Evolutionary conservation across 2,888 invertebrate genomes (phyloP).

Genomic region (Rhagonycha fulva): DNA sequence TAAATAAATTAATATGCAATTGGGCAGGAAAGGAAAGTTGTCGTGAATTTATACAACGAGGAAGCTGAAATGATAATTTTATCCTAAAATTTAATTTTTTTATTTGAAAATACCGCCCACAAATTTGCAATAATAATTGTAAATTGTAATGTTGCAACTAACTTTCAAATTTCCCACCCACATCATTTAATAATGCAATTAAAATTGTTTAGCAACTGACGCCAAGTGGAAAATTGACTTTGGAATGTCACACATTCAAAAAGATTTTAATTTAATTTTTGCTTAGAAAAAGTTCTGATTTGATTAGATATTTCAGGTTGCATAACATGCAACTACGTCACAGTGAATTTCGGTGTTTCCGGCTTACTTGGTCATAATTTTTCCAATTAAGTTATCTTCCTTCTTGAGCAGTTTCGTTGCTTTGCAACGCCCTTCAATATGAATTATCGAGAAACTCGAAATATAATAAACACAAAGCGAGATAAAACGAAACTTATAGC

Average conservation of each 20-base stretch:
- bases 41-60: neutral
- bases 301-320: too few relatives aligned
- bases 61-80: neutral
- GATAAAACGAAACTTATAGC: constrained; percentile 27
- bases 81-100: neutral
- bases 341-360: neutral
- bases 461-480: constrained; percentile 12
- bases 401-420: neutral
- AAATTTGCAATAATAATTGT: too few relatives aligned
- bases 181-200: too few relatives aligned
- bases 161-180: too few relatives aligned
- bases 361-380: neutral
- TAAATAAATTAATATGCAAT: neutral
- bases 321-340: too few relatives aligned
- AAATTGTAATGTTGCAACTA: too few relatives aligned
- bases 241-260: too few relatives aligned
- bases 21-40: neutral
- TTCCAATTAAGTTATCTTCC: neutral
- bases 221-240: too few relatives aligned
- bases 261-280: too few relatives aligned
- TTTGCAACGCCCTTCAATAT: neutral
- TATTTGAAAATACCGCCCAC: neutral
- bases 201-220: too few relatives aligned
- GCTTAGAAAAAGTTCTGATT: too few relatives aligned
- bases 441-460: neutral